phyloP scores from a whole-genome alignment of 2,888 invertebrate species.

The Drosophila koepferae region DNA sequence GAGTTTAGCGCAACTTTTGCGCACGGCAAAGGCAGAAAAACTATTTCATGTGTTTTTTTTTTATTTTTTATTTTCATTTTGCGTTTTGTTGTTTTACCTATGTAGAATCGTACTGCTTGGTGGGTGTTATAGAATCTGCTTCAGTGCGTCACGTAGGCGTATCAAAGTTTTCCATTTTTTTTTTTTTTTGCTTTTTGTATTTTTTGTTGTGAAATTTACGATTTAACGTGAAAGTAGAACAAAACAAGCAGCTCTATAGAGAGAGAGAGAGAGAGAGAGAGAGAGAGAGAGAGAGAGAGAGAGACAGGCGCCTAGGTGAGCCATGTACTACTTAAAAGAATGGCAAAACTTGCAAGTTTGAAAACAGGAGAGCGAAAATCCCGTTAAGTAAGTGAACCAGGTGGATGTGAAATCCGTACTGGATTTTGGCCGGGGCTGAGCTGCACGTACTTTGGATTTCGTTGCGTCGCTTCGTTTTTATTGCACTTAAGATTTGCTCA shows the following conservation, averaged over 20 bases:
- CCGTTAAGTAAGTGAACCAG: constrained; percentile 81
- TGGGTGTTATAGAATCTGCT: constrained; percentile 64
- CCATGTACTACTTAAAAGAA: constrained; percentile 78
- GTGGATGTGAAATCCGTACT: constrained; percentile 17
- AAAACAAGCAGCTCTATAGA: constrained; percentile 54
- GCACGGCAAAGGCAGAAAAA: constrained; percentile 67
- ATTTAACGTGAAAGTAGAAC: constrained; percentile 80
- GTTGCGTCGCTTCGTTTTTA: constrained; percentile 72
- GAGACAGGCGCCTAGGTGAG: constrained; percentile 26
- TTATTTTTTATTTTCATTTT: constrained; percentile 11
- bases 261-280: constrained; percentile 33
- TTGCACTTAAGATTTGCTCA: constrained; percentile 82
- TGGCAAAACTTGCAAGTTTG: constrained; percentile 66
- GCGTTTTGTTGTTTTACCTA: constrained; percentile 27
- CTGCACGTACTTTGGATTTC: constrained; percentile 82
- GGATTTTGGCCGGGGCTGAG: constrained; percentile 49
- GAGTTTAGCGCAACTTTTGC: constrained; percentile 75
- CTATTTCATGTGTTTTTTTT: constrained; percentile 52
- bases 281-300: constrained; percentile 26
- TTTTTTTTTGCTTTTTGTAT: neutral
- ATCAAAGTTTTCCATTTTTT: constrained; percentile 69
- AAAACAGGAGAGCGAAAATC: constrained; percentile 75
- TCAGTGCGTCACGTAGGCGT: constrained; percentile 83
- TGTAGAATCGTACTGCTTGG: constrained; percentile 35
- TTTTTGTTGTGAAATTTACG: constrained; percentile 75